Base-by-base conservation (phyloP, 2,797 vertebrate genomes). In the Hoplostethus mediterraneus region DNA sequence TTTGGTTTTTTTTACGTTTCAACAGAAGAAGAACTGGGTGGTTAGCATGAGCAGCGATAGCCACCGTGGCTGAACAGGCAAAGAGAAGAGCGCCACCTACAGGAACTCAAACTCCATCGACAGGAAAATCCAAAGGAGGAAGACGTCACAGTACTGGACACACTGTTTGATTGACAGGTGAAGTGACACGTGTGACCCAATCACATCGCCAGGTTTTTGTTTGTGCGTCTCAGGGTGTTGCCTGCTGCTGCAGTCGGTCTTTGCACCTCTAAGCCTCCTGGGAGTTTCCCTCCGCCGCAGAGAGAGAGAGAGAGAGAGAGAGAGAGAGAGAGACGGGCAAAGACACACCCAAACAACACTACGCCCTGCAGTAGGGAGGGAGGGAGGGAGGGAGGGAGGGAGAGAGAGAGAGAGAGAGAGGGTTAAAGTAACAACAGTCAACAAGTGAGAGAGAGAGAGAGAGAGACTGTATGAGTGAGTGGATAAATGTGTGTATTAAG, bases 341-440 rank as follows among this genome's bases (percentile, higher is more conserved):
- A 73, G 81, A 86, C 77, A 86, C 89, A 75, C 87, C 87, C 84
- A 71, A 14, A 72, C 58, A 47, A 57, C 62, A 71, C 0, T 51
- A 65, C 3, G 44, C 63, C 71, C 79, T 85, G 86, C 85, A 74
- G 75, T 42, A 31, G n/a, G 79, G 58, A 62, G 17, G 47, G 10
- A n/a, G 13, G 45, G n/a, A 31, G n/a, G 79, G 58, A 62, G 17
- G 47, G 10, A n/a, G 13, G 45, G n/a, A 11, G 36, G 10, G 21
- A 28, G 6, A 56, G 13, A 6, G n/a, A 59, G 25, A 59, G 4
- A 59, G n/a, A 40, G 55, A 40, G 55, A n/a, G 55, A 59, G 5
- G 56, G n/a, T 4, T 5, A 49, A 6, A 33, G 33, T 4, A 33
- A 33, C 6, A 9, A 1, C 21, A 21, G 21, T 21, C 21, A 21